Percentiles rank a stretch among this genome's conserved stretches.
phyloP scores from a whole-genome alignment of 2,888 invertebrate genomes.

The Lochmaea capreae region DNA sequence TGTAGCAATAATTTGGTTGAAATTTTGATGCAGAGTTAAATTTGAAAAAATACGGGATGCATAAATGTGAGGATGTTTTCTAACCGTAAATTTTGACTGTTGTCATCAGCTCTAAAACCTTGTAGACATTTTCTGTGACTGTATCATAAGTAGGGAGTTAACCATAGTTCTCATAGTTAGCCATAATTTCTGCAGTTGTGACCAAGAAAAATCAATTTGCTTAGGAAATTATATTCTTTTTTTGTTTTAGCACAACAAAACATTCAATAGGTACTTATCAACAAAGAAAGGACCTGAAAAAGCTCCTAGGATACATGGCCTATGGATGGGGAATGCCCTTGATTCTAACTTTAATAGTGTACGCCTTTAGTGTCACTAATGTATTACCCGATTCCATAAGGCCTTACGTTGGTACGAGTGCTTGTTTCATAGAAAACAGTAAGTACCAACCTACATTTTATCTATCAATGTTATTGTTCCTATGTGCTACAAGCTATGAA shows the following conservation, averaged over 20 bases:
- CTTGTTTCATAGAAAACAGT: slow-evolving; percentile 75
- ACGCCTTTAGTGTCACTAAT: slow-evolving; percentile 69
- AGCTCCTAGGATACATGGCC: slow-evolving; percentile 75
- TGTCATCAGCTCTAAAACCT: too few species aligned
- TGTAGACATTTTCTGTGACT: too few species aligned
- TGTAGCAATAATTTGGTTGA: too few species aligned
- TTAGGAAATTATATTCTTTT: neutral
- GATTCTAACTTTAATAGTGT: slow-evolving; percentile 69
- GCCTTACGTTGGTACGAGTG: slow-evolving; percentile 70
- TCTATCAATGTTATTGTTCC: neutral
- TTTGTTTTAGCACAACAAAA: slow-evolving; percentile 51
- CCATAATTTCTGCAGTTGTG: too few species aligned
- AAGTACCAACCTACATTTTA: slow-evolving; percentile 42
- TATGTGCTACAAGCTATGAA: too few species aligned
- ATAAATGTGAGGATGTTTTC: too few species aligned
- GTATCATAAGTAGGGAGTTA: too few species aligned
- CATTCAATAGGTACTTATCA: slow-evolving; percentile 62
- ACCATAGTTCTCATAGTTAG: too few species aligned
- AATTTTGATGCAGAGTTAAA: too few species aligned
- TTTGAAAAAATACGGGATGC: too few species aligned
- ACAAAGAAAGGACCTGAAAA: slow-evolving; percentile 67
- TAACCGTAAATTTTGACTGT: neutral
- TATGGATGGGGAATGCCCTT: slow-evolving; percentile 79
- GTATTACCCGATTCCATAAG: slow-evolving; percentile 67
- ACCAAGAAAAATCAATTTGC: too few species aligned